Evolutionary conservation across 2,113 vertebrate species (phyloP), one percentile per base, ranked within the genome.

Genomic region (Raphicerus campestris): DNA sequence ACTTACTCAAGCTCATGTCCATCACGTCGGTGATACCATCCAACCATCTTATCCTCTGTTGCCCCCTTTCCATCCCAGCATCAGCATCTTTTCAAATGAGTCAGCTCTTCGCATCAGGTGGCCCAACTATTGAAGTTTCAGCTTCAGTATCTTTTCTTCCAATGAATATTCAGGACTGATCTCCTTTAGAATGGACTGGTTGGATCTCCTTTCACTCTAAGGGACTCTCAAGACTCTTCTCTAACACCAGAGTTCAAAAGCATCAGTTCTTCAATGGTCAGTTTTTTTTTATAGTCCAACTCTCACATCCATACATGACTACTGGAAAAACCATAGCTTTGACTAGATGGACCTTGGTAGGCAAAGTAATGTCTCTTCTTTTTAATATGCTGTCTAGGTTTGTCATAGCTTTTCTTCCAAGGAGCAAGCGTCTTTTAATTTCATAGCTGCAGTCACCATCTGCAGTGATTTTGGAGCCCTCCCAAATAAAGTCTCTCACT

Each of bases 21-120:
- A 66, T 66, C 7, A 0, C 4, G 0, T 35, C 0, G 2, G 63
- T 66, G 17, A 66, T 66, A n/a, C 63, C 17, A 66, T 19, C 32
- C 17, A 66, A 66, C 63, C 32, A 35, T 19, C 61, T 63, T 17
- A 63, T 63, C 16, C 32, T 35, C 63, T 66, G 63, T 66, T 2
- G 4, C 32, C 1, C 32, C 17, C 4, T 66, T 66, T 35, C 32
- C 63, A 9, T 66, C 63, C 32, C 17, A 9, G 63, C 63, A 66
- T 35, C 32, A 35, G 17, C 4, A 4, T 35, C 63, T 66, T 66
- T 66, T 66, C 17, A 10, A 35, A 35, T 19, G 63, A 66, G 17
- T 66, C 32, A 66, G 32, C 5, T 66, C 63, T 66, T 19, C 1
- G 1, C 32, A 66, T 19, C 63, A 66, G 32, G 32, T 66, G 16